These are phyloP conservation scores for Synergus umbraculus DNA, from an alignment of 2,888 invertebrate species.

Conservation along the genomic window DNA sequence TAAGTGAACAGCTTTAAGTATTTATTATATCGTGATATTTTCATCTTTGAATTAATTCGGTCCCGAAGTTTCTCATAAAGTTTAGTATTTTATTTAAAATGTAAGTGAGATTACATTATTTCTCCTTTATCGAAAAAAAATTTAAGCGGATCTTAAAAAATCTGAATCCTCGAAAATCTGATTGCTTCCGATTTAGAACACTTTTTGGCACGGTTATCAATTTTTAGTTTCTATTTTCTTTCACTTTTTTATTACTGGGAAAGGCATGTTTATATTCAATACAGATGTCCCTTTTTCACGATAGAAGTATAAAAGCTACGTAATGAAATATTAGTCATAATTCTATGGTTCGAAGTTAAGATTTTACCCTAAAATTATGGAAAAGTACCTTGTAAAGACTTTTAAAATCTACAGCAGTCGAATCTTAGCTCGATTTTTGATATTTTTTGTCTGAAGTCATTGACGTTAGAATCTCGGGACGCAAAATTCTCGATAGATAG, in stretches of 20 bases:
- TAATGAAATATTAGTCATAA: slow-evolving; percentile 4
- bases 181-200: slow-evolving; percentile 5
- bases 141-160: not conserved
- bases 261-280: not conserved
- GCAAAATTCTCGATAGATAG: slow-evolving; percentile 17
- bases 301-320: slow-evolving; percentile 11
- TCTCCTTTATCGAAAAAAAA: no score
- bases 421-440: not conserved
- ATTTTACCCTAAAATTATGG: not conserved
- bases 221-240: not conserved
- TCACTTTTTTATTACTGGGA: not conserved
- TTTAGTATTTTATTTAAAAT: not conserved
- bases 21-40: slow-evolving; percentile 27
- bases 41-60: not conserved
- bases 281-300: not conserved
- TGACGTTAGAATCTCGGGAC: slow-evolving; percentile 14
- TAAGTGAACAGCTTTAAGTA: slow-evolving; percentile 12
- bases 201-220: no score
- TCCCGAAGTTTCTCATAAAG: not conserved
- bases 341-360: slow-evolving; percentile 2
- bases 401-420: not conserved
- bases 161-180: not conserved
- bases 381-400: not conserved
- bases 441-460: not conserved
- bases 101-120: no score